Evolutionary conservation across 2,797 vertebrate genomes (phyloP).

Genomic region (Thunnus albacares): DNA sequence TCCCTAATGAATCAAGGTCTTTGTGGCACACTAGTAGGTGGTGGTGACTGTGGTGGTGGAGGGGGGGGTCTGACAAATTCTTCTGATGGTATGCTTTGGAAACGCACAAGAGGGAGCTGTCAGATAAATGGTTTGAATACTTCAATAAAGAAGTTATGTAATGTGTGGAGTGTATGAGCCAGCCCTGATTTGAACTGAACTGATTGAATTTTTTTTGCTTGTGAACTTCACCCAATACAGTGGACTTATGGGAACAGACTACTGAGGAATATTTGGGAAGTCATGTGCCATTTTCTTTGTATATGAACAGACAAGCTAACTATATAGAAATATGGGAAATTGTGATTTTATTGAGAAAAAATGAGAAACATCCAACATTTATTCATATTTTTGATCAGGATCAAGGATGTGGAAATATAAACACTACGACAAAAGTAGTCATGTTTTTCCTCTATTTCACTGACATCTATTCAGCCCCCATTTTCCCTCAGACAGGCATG

Average conservation of each 20-base stretch:
- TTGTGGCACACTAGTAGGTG: conserved; percentile 73
- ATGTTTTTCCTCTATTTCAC: background rate
- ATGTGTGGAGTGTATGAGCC: conserved; percentile 32
- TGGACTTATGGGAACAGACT: background rate
- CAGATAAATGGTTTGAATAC: conserved; percentile 42
- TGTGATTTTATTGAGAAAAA: background rate
- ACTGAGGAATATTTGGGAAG: conserved; percentile 11
- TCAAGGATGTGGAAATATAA: conserved; percentile 19
- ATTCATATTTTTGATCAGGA: background rate
- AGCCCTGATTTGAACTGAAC: conserved; percentile 53
- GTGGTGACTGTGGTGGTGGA: conserved; percentile 40
- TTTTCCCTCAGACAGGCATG: conserved; percentile 51
- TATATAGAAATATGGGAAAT: background rate
- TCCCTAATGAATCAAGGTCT: conserved; percentile 77
- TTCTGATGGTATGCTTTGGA: conserved; percentile 64
- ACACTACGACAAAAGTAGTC: conserved; percentile 27
- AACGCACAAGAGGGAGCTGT: conserved; percentile 51
- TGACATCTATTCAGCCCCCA: conserved; percentile 43
- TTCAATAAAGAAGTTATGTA: conserved; percentile 59
- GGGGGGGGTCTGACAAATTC: conserved; percentile 59
- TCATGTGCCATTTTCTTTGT: background rate
- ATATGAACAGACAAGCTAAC: background rate
- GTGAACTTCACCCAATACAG: conserved; percentile 26
- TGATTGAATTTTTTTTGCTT: conserved; percentile 44
- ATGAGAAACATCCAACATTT: background rate